Base-by-base conservation (phyloP, 2,113 vertebrate genomes). In the Machaerirhynchus nigripectus region DNA sequence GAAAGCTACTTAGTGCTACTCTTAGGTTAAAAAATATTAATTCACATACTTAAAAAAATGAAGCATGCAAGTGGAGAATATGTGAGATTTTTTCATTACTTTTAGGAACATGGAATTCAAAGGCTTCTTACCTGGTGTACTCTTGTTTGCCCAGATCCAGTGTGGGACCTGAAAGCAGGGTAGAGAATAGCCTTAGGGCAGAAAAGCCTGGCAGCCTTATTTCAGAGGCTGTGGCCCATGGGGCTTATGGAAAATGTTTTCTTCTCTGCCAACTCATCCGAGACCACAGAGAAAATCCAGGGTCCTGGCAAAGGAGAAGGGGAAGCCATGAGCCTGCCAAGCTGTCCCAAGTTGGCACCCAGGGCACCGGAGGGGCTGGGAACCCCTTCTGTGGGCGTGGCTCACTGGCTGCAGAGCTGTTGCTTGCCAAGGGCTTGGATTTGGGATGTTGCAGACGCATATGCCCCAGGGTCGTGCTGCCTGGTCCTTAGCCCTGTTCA, bases 371-470 rank as follows among this genome's bases (percentile, higher is more conserved):
- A 30, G n/a, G 23, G 18, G 23, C 65, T 82, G 46, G 55, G 46
- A 65, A 8, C 7, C 4, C 8, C 13, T 24, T 24, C 56, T 39
- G 16, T 44, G 47, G 49, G 12, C 26, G 39, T 5, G 10, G 1
- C 24, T 92, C 0, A 0, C 42, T 82, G 60, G 7, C 31, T 71
- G 42, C 1, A 4, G 27, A 6, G 13, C 3, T 52, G 8, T 27
- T 87, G 39, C 47, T 78, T 70, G 42, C 19, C 20, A n/a, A 63
- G 49, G 44, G 4, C 55, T 78, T 78, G 46, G 35, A 31, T 83
- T 56, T 83, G 63, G 57, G 35, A 26, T 49, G n/a, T 28, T 82
- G 40, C 21, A 39, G 52, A 23, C 1, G 0, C 0, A 0, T 35
- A 22, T 1, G 2, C 8, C 6, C 6, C 3, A 2, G 49, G 7